phyloP scores from a whole-genome alignment of 2,888 invertebrate species.

The Megamerina dolium region DNA sequence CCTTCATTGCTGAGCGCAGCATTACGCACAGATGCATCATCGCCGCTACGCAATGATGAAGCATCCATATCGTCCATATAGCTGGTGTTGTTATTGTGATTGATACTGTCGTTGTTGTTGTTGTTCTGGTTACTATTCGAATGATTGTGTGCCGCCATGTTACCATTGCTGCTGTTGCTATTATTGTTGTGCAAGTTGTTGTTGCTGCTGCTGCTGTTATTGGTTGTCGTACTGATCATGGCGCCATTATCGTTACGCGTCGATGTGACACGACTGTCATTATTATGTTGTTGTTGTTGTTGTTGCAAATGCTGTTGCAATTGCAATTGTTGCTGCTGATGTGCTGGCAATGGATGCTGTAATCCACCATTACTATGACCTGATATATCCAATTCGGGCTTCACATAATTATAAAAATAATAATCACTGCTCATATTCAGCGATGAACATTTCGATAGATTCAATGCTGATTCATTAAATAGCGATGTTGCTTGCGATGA shows the following conservation, averaged over 20 bases:
- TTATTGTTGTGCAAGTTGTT: conserved; percentile 4
- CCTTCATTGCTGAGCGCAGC: conserved; percentile 25
- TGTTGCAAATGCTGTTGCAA: conserved; percentile 18
- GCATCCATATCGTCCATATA: conserved; percentile 38
- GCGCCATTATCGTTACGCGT: conserved; percentile 36
- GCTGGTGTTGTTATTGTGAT: conserved; percentile 15
- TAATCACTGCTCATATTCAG: conserved; percentile 35
- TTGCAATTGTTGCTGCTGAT: conserved; percentile 19
- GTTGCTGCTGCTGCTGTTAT: conserved; percentile 18
- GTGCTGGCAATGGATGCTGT: conserved; percentile 32
- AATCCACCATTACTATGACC: conserved; percentile 20
- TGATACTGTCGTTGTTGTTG: conserved; percentile 25
- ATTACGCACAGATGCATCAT: conserved; percentile 23
- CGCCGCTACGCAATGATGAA: conserved; percentile 33
- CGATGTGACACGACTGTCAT: conserved; percentile 45
- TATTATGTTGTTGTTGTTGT: conserved; percentile 20
- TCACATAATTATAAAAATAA: conserved; percentile 40
- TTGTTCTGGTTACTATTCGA: too few species aligned
- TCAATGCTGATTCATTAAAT: conserved; percentile 36
- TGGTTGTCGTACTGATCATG: conserved; percentile 18
- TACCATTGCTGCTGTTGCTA: conserved; percentile 12
- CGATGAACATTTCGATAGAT: conserved; percentile 39
- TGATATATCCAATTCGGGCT: conserved; percentile 39
- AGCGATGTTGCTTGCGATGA: conserved; percentile 5
- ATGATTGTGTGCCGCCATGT: too few species aligned